Evolutionary conservation across 2,888 invertebrate species (phyloP), one percentile per base, ranked within the genome.

Genomic region (Eubasilissa splendida): DNA sequence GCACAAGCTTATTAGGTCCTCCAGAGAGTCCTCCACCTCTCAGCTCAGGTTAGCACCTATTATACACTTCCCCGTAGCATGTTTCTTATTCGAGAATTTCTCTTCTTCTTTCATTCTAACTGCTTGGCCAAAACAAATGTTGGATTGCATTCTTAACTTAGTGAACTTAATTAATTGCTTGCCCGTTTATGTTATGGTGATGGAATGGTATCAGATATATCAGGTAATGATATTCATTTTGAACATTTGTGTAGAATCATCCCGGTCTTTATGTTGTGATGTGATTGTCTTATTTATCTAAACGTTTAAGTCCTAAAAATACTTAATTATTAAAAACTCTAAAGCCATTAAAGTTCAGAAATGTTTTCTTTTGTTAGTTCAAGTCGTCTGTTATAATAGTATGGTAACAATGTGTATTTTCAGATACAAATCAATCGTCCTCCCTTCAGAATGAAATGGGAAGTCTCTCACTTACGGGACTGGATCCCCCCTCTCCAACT

Each of bases 1-100:
- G 90, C 59, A 88, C 88, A 63, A 90, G 90, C 85, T 76, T 80
- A 70, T 68, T 82, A 33, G 78, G 75, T 68, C 76, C 82, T 65
- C 82, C 82, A 53, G 84, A 84, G 73, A 83, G 83, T 71, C 79
- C 83, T n/a, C 79, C 82, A 12, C 79, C 80, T 11, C 76, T 68
- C 33, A 73, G 52, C 63, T 78, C 83, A 83, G 83, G 83, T 83
- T 76, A 82, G 81, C 80, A 80, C 81, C 73, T 59, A 54, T 60
- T 73, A 75, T 75, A 78, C 56, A 73, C 76, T 52, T n/a, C 33
- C 58, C 59, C 42, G 4, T 56, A 22, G 50, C 74, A 42, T 42
- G 42, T 42, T 42, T 5, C 42, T 42, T 42, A 42, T 42, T 42
- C 42, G 7, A 42, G 42, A 42, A 42, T 42, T 42, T 42, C 42